Conservation (phyloP, 2,888 invertebrate species). For the Plebejus melissa region DNA sequence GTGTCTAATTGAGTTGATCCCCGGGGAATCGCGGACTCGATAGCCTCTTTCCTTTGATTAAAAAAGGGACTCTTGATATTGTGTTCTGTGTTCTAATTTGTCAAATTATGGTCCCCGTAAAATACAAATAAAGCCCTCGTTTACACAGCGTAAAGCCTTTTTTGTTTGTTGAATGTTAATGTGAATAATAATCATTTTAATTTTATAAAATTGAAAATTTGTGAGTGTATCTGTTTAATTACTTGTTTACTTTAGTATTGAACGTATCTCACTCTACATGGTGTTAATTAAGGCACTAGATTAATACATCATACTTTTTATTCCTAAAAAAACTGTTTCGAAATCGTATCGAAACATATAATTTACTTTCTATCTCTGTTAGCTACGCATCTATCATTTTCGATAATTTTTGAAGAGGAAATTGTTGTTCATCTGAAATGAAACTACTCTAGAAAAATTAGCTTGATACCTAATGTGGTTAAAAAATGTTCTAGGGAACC, state of each 20-base stretch:
- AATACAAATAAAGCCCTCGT: neutral
- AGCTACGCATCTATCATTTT: too few relatives aligned
- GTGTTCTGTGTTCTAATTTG: slow-evolving; percentile 24
- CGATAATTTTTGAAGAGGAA: too few relatives aligned
- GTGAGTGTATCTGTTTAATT: neutral
- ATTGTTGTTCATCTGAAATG: too few relatives aligned
- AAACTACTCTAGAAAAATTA: too few relatives aligned
- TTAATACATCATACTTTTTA: neutral
- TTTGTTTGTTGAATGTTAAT: neutral
- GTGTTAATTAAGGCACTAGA: neutral
- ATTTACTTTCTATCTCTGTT: too few relatives aligned
- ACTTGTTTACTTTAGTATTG: neutral
- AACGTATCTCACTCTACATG: neutral
- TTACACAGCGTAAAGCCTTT: neutral
- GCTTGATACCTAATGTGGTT: too few relatives aligned
- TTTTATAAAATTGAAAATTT: neutral
- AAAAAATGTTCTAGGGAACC: too few relatives aligned
- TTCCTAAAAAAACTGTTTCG: too few relatives aligned
- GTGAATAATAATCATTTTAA: neutral
- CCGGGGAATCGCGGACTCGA: slow-evolving; percentile 46
- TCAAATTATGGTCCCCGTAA: slow-evolving; percentile 2
- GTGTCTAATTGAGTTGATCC: slow-evolving; percentile 65
- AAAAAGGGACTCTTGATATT: slow-evolving; percentile 23
- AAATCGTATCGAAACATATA: too few relatives aligned
- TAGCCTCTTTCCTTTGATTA: slow-evolving; percentile 38